phyloP scores from a whole-genome alignment of 2,888 invertebrate genomes.

The Drosophila dives region DNA sequence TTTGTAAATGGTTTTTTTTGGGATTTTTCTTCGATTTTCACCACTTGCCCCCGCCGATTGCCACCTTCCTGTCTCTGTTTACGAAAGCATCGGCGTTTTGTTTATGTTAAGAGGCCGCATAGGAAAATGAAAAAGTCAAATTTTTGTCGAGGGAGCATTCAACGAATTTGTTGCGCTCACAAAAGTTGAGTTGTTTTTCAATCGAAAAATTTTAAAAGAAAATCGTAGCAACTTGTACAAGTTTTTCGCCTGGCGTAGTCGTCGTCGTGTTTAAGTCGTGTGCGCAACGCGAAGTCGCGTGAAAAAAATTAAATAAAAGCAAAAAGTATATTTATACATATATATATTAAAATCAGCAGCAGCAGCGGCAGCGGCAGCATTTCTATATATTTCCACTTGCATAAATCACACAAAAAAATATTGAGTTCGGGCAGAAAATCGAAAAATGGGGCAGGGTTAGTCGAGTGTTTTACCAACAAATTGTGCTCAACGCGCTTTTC shows the following conservation, averaged over 20 bases:
- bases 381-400: constrained; percentile 66
- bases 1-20: constrained; percentile 23
- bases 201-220: constrained; percentile 49
- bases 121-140: constrained; percentile 43
- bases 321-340: constrained; percentile 34
- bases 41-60: constrained; percentile 40
- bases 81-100: constrained; percentile 72
- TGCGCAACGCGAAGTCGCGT: constrained; percentile 82
- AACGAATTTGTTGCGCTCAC: constrained; percentile 73
- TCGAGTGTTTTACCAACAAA: constrained; percentile 60
- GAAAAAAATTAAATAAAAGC: constrained; percentile 49
- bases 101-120: constrained; percentile 61
- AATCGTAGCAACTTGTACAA: constrained; percentile 70
- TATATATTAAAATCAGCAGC: constrained; percentile 42
- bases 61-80: constrained; percentile 66
- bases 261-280: constrained; percentile 82
- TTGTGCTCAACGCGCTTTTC: constrained; percentile 16
- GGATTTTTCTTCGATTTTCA: constrained; percentile 9
- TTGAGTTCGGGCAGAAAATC: constrained; percentile 49
- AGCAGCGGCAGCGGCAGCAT: constrained; percentile 35
- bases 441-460: constrained; percentile 85
- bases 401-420: constrained; percentile 27
- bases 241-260: constrained; percentile 68
- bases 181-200: constrained; percentile 64
- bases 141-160: constrained; percentile 57